A percentile compares a stretch with the other conserved stretches of the same genome.
Evolutionary conservation across 2,113 vertebrate genomes (phyloP).

Genomic region (Panthera uncia): DNA sequence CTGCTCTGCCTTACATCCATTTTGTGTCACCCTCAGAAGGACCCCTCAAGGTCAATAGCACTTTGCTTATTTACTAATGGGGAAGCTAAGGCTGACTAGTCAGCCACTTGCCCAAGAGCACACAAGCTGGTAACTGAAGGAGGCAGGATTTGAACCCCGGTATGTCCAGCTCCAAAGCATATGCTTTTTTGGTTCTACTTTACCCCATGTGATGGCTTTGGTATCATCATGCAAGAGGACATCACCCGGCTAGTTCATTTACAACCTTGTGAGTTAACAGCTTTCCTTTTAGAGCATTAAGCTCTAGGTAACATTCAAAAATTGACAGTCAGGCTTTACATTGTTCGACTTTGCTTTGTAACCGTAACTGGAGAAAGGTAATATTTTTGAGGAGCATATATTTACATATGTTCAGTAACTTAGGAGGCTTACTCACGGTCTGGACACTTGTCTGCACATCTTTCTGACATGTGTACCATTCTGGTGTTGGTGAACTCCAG

Average conservation of each 20-base stretch:
- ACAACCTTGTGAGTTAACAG: background rate
- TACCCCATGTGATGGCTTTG: too few relatives aligned
- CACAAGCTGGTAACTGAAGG: background rate
- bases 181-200: rapidly evolving
- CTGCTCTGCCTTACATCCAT: background rate
- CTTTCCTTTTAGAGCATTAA: background rate
- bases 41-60: background rate
- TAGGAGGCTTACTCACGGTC: background rate
- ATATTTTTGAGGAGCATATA: background rate
- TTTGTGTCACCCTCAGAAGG: background rate
- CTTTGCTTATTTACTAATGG: background rate
- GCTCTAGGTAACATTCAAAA: background rate
- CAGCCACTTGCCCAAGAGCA: background rate
- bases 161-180: background rate
- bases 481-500: background rate
- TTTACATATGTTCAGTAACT: background rate
- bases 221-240: background rate
- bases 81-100: background rate
- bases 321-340: background rate
- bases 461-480: background rate
- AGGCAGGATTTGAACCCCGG: background rate
- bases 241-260: background rate
- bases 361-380: background rate
- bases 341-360: background rate
- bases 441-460: background rate